Percentiles rank a stretch among this genome's conserved stretches.
phyloP scores from a whole-genome alignment of 2,113 vertebrate genomes.

The Malurus elegans region DNA sequence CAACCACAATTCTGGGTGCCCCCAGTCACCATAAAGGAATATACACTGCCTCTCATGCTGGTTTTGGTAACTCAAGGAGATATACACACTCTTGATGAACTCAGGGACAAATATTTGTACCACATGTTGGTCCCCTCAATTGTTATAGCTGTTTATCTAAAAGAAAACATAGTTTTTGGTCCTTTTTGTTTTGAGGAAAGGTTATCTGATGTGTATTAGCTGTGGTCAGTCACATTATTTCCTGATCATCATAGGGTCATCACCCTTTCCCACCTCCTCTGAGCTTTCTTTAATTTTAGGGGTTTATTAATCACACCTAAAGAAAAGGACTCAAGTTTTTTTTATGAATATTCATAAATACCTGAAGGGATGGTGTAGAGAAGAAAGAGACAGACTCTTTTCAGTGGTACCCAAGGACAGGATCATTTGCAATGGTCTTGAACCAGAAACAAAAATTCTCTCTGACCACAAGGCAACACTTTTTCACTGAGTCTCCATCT shows the following conservation, averaged over 20 bases:
- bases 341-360: background rate
- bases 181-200: background rate
- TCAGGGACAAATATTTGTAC: background rate
- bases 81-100: background rate
- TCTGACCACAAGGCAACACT: background rate
- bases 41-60: no score
- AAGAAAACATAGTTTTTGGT: background rate
- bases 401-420: background rate
- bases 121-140: background rate
- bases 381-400: background rate
- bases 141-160: background rate
- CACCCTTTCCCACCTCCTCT: background rate
- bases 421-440: background rate
- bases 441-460: background rate
- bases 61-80: background rate
- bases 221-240: background rate
- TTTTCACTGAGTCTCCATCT: background rate
- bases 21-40: background rate
- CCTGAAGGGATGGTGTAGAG: background rate
- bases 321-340: background rate
- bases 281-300: background rate
- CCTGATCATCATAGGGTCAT: background rate
- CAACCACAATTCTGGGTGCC: rapidly evolving
- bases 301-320: background rate
- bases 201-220: background rate